Base-by-base conservation (phyloP, 2,888 invertebrate genomes). In the Sphinx pinastri region DNA sequence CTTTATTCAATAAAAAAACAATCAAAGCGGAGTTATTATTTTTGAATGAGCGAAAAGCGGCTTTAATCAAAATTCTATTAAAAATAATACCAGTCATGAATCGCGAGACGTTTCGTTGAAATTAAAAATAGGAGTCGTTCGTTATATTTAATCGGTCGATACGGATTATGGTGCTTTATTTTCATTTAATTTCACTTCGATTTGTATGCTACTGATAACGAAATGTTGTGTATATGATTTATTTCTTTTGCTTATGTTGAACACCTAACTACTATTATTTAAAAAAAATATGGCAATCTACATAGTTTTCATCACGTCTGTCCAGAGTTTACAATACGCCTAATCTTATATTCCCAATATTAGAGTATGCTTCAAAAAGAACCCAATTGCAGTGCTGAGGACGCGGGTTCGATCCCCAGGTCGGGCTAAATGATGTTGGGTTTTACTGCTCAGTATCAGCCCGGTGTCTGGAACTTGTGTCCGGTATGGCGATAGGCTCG, bases 81-180 rank as follows among this genome's bases (percentile, higher is more conserved):
- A 60, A 60, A 60, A 63, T 63, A 49, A 63, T 63, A 8, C 19
- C 19, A 19, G 25, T 2, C 25, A 47, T 6, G 60, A 47, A 1
- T 49, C 63, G 49, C 47, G 58, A 51, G 19, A 19, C 63, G 19
- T 25, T 47, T 63, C 49, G 63, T 63, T 63, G 49, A 63, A 63
- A 49, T 49, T 25, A 49, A 19, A 25, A 19, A 63, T 12, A 59
- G 58, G 38, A 47, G 16, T 47, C 63, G 13, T 16, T 49, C 49
- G 19, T 63, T 49, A 49, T 19, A 63, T 63, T 49, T 47, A 49
- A 63, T 13, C 49, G 49, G 47, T 63, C 49, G n/a, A 49, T 12
- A 47, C 13, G 13, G 63, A 63, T 49, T 63, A 63, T 60, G 16
- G 6, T n/a, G 11, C 16, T 60, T 63, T 19, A 63, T 63, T 63